A percentile compares a stretch with the other conserved stretches of the same genome.
Conservation (phyloP, 2,797 vertebrate species). For the Sebastes reedi region DNA sequence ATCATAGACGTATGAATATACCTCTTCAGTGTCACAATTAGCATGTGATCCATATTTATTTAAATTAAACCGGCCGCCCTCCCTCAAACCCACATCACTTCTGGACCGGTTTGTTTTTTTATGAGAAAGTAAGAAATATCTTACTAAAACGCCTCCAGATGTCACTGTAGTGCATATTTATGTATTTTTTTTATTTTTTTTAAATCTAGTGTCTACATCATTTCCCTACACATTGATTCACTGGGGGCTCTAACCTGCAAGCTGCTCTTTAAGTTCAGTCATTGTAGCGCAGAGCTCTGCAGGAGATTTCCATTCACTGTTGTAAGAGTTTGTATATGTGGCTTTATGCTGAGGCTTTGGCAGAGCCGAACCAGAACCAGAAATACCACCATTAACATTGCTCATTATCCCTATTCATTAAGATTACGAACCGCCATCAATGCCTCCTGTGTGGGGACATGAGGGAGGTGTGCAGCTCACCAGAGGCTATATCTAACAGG, state of each 20-base stretch:
- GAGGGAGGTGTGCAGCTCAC: slow-evolving; percentile 17
- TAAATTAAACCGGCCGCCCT: no score
- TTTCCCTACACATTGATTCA: background rate
- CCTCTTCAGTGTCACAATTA: no score
- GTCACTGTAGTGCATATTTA: no score
- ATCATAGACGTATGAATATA: no score
- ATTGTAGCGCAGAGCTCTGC: background rate
- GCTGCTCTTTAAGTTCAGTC: background rate
- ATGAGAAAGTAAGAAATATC: no score
- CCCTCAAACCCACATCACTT: no score
- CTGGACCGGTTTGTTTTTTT: no score
- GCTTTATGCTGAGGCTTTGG: slow-evolving; percentile 2
- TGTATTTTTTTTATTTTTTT: no score
- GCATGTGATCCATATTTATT: no score
- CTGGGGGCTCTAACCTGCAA: background rate
- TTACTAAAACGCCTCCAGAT: no score
- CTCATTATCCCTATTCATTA: slow-evolving; percentile 34
- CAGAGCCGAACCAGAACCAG: slow-evolving; percentile 21
- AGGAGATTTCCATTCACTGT: slow-evolving; percentile 8
- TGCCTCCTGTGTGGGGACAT: slow-evolving; percentile 10
- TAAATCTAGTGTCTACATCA: no score
- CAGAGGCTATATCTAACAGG: slow-evolving; percentile 17
- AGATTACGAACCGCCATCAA: slow-evolving; percentile 3
- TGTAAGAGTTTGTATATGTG: background rate
- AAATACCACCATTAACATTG: slow-evolving; percentile 30